Evolutionary conservation across 1,140 invertebrate genomes (phyloP), one percentile per base, ranked within the genome.

Genomic region (Ceratosolen fusciceps): DNA sequence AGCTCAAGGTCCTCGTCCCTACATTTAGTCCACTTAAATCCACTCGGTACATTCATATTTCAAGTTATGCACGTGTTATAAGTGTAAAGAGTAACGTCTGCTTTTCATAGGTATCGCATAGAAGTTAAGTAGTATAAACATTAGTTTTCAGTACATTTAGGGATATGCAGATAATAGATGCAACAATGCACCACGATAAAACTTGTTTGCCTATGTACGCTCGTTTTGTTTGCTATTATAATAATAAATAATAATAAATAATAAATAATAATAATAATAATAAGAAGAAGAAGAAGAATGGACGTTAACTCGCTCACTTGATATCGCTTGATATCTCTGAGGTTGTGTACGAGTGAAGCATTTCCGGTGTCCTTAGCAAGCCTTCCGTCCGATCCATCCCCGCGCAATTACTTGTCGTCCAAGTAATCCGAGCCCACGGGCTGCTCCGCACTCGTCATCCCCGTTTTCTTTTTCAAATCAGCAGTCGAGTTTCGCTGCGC

Each of bases 101-200:
- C 82, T 82, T 74, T 86, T 83, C 81, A 77, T 86, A 87, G 81
- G 83, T 86, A 85, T 84, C 83, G 83, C 76, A 84, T 86, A 87
- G 86, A 87, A 88, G 86, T 85, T 86, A 84, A 85, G 72, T 86
- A 86, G 83, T 87, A 87, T 87, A 88, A 87, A 87, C 80, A 82
- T 86, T 85, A 87, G 83, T 86, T 82, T 81, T 88, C 85, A 83
- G 84, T 87, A 88, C 85, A 87, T 87, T 82, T 83, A 87, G 85
- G 84, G 87, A 88, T 88, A 88, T 88, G 87, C 87, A 86, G 83
- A 87, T 84, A 86, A 80, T 82, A 83, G 84, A 83, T 75, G 82
- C 65, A 74, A n/a, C n/a, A n/a, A 82, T 83, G 84, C 49, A 70
- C 16, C 72, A 75, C 29, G 34, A 39, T 52, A 37, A 79, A 34